Evolutionary conservation across 2,888 invertebrate genomes (phyloP), one percentile per base, ranked within the genome.

Genomic region (Diogma glabrata): DNA sequence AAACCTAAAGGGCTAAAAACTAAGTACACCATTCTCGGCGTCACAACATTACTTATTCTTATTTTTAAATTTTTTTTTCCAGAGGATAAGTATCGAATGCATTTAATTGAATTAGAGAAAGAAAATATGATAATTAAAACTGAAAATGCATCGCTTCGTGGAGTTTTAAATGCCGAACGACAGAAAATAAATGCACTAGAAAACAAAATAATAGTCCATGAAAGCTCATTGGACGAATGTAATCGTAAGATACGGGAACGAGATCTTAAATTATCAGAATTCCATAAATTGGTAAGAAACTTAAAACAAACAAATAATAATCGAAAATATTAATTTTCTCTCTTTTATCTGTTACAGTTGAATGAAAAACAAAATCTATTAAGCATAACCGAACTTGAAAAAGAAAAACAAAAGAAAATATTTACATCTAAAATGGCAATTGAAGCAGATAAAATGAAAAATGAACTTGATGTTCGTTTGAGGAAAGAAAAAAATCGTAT

Each of bases 361-460:
- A 77, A 77, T 59, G 81, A 82, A 51, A 82, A 82, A 57, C 78
- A 82, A 48, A 64, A 77, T 50, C 70, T 79, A 53, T 66, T 84
- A 0, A 80, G 73, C 51, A 79, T 79, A 59, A 79, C 79, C 54
- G 75, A 77, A 57, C 64, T 81, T 3, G 83, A 84, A 52, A 79
- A 77, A 58, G 81, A 81, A 58, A 79, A 79, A 53, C 78, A 78
- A 54, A 82, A 81, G 62, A 74, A 79, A 45, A 81, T 79, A 64
- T 76, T 74, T 56, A 75, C 74, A 54, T 70, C 77, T 9, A 79
- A 78, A 61, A 76, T 87, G 22, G 84, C 81, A 1, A 76, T 77
- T 1, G 84, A 87, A 64, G 82, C 82, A 53, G 87, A 87, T 57
- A 86, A 83, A 63, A 74, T 79, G 66, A 81, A 78, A 17, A 79